A percentile compares a stretch with the other conserved stretches of the same genome.
phyloP scores from a whole-genome alignment of 2,888 invertebrate species.

The Ormia ochracea region DNA sequence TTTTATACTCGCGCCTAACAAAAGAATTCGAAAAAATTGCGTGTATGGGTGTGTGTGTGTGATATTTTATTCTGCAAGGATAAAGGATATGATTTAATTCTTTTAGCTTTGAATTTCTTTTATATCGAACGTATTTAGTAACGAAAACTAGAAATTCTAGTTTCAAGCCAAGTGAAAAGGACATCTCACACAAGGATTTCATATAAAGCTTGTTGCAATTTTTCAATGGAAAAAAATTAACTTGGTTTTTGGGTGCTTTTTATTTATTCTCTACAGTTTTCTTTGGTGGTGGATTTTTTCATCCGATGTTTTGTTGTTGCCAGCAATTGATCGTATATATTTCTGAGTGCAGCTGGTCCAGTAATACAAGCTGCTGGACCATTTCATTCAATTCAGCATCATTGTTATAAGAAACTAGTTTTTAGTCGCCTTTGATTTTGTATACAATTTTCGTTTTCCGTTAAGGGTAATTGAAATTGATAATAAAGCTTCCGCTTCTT shows the following conservation, averaged over 20 bases:
- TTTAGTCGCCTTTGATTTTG: slow-evolving; percentile 32
- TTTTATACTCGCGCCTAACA: slow-evolving; percentile 67
- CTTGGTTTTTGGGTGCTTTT: slow-evolving; percentile 51
- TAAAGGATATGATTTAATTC: slow-evolving; percentile 62
- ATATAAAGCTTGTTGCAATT: slow-evolving; percentile 67
- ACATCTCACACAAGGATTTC: slow-evolving; percentile 41
- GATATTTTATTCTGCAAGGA: slow-evolving; percentile 48
- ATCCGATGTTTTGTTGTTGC: slow-evolving; percentile 31
- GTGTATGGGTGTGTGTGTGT: slow-evolving; percentile 61
- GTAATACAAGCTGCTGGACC: slow-evolving; percentile 63
- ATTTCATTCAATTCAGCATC: slow-evolving; percentile 51
- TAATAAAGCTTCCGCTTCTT: slow-evolving; percentile 64
- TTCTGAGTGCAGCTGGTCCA: slow-evolving; percentile 64
- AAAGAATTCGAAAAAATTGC: slow-evolving; percentile 1
- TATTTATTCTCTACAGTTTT: slow-evolving; percentile 2
- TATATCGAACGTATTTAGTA: neutral
- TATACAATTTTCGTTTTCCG: slow-evolving; percentile 34
- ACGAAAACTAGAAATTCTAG: slow-evolving; percentile 47
- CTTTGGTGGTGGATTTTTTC: slow-evolving; percentile 61
- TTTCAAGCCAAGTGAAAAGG: slow-evolving; percentile 21
- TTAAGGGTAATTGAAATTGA: slow-evolving; percentile 67
- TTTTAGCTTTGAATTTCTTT: slow-evolving; percentile 21
- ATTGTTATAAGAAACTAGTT: slow-evolving; percentile 58
- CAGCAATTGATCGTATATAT: slow-evolving; percentile 28
- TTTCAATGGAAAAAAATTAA: slow-evolving; percentile 61